phyloP scores from a whole-genome alignment of 2,797 vertebrate genomes.

The Sciaenops ocellatus region DNA sequence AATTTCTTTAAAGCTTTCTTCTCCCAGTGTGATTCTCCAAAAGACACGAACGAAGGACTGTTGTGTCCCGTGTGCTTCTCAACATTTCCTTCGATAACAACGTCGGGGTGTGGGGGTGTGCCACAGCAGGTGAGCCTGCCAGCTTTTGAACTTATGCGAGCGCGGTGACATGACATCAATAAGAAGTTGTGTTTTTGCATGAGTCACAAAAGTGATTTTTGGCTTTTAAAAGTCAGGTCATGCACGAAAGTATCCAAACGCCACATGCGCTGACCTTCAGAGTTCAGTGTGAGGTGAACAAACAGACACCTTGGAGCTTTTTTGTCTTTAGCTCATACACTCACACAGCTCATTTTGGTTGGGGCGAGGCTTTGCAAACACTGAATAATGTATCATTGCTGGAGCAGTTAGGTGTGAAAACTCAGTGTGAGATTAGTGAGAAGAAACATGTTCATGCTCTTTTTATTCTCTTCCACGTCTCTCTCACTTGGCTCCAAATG shows the following conservation, averaged over 20 bases:
- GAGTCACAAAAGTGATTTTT: slow-evolving; percentile 17
- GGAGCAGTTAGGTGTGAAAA: slow-evolving; percentile 69
- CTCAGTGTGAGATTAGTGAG: slow-evolving; percentile 62
- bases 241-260: not conserved
- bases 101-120: slow-evolving; percentile 19
- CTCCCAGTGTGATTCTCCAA: slow-evolving; percentile 23
- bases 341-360: slow-evolving; percentile 39
- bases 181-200: not conserved
- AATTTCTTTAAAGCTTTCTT: slow-evolving; percentile 50
- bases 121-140: slow-evolving; percentile 30
- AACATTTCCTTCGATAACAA: slow-evolving; percentile 46
- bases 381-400: slow-evolving; percentile 76
- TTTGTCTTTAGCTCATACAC: not conserved
- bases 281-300: slow-evolving; percentile 30
- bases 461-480: slow-evolving; percentile 44
- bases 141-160: slow-evolving; percentile 36
- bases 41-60: slow-evolving; percentile 44
- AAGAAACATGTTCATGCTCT: slow-evolving; percentile 55
- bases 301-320: slow-evolving; percentile 2
- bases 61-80: slow-evolving; percentile 33
- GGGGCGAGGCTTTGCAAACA: slow-evolving; percentile 67
- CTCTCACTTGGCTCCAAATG: slow-evolving; percentile 38
- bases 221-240: not conserved
- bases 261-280: slow-evolving; percentile 24
- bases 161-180: slow-evolving; percentile 1